These are phyloP conservation scores for Ooceraea biroi DNA, from an alignment of 1,140 invertebrate species.

Conservation along the genomic window DNA sequence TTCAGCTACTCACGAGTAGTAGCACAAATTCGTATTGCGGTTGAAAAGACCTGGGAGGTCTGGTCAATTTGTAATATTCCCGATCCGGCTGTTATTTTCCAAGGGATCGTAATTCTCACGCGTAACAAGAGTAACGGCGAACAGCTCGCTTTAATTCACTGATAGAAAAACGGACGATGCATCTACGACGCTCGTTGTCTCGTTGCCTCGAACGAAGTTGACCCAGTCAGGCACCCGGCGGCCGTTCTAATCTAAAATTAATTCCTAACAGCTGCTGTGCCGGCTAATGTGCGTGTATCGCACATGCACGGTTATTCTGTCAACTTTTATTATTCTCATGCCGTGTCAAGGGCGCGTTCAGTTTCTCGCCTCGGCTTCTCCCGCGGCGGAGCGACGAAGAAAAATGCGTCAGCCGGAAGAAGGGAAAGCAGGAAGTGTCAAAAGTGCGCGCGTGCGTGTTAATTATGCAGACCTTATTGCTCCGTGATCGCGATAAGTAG, in stretches of 20 bases:
- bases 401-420: conserved; percentile 51
- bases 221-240: conserved; percentile 81
- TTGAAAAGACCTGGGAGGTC: not conserved
- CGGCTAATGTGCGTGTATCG: conserved; percentile 70
- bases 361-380: conserved; percentile 22
- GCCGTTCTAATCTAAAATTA: conserved; percentile 85
- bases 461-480: conserved; percentile 40
- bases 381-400: not conserved
- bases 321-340: conserved; percentile 81
- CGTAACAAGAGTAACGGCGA: not conserved
- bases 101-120: conserved; percentile 8
- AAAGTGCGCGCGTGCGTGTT: conserved; percentile 23
- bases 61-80: not conserved
- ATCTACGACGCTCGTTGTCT: conserved; percentile 71
- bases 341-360: conserved; percentile 81
- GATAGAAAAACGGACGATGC: conserved; percentile 48
- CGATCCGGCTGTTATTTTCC: not conserved
- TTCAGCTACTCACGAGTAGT: not conserved
- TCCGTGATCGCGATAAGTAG: conserved; percentile 42
- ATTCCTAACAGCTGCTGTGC: conserved; percentile 83
- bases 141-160: conserved; percentile 8
- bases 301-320: conserved; percentile 69
- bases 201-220: conserved; percentile 77
- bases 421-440: conserved; percentile 53
- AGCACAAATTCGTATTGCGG: not conserved